These are phyloP conservation scores for Apostichopus japonicus DNA, from an alignment of 35 echinoderm and acorn worm species.

Conservation along the genomic window DNA sequence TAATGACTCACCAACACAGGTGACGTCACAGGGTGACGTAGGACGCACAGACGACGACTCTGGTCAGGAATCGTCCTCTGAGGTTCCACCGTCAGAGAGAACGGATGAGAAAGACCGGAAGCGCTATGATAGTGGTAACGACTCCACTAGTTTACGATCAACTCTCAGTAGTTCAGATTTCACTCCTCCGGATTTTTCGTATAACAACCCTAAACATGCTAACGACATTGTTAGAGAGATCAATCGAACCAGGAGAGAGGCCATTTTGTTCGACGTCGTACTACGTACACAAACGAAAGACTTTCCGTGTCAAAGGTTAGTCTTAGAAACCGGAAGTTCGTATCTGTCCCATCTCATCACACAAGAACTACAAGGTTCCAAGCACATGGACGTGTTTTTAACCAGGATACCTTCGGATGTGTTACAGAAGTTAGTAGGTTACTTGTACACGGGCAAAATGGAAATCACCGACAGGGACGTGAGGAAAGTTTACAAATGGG, in stretches of 20 bases:
- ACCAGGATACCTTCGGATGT: constrained; percentile 74
- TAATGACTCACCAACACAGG: neutral
- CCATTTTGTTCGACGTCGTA: constrained; percentile 79
- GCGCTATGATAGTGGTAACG: constrained; percentile 43
- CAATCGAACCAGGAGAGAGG: constrained; percentile 67
- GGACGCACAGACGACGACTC: constrained; percentile 34
- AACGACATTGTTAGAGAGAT: constrained; percentile 66
- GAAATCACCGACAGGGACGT: constrained; percentile 80
- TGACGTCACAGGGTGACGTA: neutral
- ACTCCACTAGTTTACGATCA: constrained; percentile 27
- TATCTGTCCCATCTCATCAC: constrained; percentile 64
- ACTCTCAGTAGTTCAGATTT: neutral
- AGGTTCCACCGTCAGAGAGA: constrained; percentile 33
- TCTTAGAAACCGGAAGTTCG: constrained; percentile 71
- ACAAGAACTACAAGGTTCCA: constrained; percentile 61
- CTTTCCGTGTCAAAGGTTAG: constrained; percentile 81
- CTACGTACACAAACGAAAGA: constrained; percentile 74
- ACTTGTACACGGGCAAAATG: constrained; percentile 84
- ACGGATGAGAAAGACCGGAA: neutral
- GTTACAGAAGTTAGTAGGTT: constrained; percentile 77
- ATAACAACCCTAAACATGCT: constrained; percentile 50
- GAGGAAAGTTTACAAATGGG: constrained; percentile 61
- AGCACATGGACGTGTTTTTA: constrained; percentile 83
- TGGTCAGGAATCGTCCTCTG: constrained; percentile 43
- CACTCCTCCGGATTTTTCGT: constrained; percentile 34